These are phyloP conservation scores for Hirudinaria manillensis DNA, from an alignment of 2,888 invertebrate species.

Conservation along the genomic window DNA sequence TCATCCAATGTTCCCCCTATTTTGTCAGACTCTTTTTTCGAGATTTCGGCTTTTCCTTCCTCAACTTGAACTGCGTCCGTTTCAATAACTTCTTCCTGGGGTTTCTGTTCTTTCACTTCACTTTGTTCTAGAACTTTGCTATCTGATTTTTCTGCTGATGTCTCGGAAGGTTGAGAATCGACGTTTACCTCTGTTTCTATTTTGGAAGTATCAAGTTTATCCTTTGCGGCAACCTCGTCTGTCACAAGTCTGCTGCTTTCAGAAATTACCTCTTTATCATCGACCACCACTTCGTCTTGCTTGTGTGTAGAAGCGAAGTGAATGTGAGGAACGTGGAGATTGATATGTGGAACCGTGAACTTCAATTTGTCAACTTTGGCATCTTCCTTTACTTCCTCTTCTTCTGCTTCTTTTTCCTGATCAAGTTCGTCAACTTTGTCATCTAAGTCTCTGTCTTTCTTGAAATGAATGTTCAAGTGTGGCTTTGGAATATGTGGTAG, in stretches of 20 bases:
- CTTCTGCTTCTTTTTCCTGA: constrained; percentile 2
- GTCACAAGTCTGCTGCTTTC: neutral
- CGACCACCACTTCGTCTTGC: constrained; percentile 17
- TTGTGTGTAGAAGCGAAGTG: neutral
- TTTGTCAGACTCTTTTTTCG: no score
- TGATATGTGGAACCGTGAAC: constrained; percentile 11
- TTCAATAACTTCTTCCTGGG: neutral
- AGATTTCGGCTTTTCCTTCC: neutral
- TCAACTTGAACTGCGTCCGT: neutral
- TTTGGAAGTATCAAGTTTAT: neutral
- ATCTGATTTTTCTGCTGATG: neutral
- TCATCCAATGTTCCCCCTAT: neutral
- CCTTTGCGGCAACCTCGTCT: neutral
- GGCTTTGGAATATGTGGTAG: constrained; percentile 13
- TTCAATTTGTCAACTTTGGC: constrained; percentile 19
- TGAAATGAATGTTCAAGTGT: neutral
- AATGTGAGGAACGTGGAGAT: constrained; percentile 8
- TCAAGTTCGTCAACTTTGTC: neutral
- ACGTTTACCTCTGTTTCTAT: neutral
- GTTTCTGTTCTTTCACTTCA: neutral
- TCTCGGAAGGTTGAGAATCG: neutral
- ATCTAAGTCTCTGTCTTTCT: neutral
- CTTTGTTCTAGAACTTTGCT: neutral
- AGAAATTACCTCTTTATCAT: neutral
- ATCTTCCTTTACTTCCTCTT: constrained; percentile 1